Evolutionary conservation across 2,888 invertebrate genomes (phyloP), one percentile per base, ranked within the genome.

Genomic region (Caenorhabditis angaria): DNA sequence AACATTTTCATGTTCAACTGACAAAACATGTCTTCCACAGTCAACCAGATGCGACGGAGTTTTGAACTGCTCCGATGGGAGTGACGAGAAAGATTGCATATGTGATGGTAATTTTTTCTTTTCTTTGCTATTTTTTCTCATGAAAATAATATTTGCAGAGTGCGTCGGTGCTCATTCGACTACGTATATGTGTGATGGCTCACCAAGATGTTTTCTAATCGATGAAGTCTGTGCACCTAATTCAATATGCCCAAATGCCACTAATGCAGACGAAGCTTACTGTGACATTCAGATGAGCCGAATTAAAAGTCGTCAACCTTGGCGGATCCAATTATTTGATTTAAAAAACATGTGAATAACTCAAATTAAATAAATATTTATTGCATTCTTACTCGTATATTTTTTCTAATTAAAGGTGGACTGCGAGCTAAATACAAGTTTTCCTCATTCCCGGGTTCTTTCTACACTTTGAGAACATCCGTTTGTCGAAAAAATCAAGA

Each of bases 151-250:
- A 50, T 41, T 65, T 76, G 28, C 70, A 82, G 82, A 83, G 60
- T 84, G 84, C 75, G 48, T 65, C 5, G 76, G 70, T 10, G 69
- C 66, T 10, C 81, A 83, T 35, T 69, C 69, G 1, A 59, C 71
- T 53, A 81, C 81, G 50, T 84, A 84, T 68, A 76, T 82, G 80
- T 85, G 85, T 70, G 69, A 65, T 53, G 64, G 70, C 28, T 69
- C 77, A 12, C 47, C 62, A 18, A 76, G 83, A 25, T 85, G 85
- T 65, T 71, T 83, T 65, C 75, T 70, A n/a, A 72, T 77, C 29
- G 70, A 80, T 24, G 72, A 82, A 27, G 85, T 81, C 32, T 85
- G 85, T 70, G 41, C 59, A 12, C 85, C 85, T 28, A 81, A 78
- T 57, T 82, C 83, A 14, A 61, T 62, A 29, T 85, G 85, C 63